Conservation (phyloP, 1,140 invertebrate genomes). For the Drosophila pruinosa region DNA sequence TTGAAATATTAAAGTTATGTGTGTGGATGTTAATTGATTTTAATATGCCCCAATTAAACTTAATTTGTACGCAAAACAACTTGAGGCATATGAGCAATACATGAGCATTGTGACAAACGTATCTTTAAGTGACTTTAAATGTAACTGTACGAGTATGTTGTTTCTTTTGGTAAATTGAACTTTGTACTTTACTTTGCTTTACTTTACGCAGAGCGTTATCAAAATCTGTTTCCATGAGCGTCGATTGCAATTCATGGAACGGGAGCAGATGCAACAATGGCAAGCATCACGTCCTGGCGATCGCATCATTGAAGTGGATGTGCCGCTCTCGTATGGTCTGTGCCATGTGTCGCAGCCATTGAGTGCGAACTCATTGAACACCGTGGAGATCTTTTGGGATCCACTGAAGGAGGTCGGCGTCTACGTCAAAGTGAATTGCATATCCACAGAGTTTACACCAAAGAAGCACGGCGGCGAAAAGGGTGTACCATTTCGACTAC, state of each 20-base stretch:
- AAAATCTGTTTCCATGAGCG: constrained; percentile 98
- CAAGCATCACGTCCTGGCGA: constrained; percentile 93
- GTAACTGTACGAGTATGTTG: constrained; percentile 19
- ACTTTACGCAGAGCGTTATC: constrained; percentile 93
- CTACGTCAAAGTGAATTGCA: constrained; percentile 97
- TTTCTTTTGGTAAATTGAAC: constrained; percentile 34
- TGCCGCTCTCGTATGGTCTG: constrained; percentile 96
- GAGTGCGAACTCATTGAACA: constrained; percentile 88
- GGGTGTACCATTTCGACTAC: constrained; percentile 97
- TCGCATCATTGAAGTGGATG: constrained; percentile 95
- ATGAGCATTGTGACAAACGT: background rate
- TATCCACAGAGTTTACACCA: constrained; percentile 98
- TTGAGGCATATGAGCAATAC: constrained; percentile 37
- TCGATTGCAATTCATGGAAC: constrained; percentile 96
- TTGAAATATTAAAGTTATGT: constrained; percentile 37
- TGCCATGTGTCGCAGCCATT: constrained; percentile 91
- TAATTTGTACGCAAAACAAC: constrained; percentile 58
- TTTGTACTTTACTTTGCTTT: constrained; percentile 17
- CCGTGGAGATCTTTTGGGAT: constrained; percentile 96
- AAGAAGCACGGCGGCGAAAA: constrained; percentile 99
- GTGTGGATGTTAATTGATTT: constrained; percentile 72
- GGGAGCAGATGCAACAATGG: constrained; percentile 96
- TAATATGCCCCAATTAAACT: constrained; percentile 80
- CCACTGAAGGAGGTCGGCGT: constrained; percentile 97
- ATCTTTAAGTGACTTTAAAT: constrained; percentile 25